phyloP scores from a whole-genome alignment of 2,888 invertebrate genomes.

The Dione vanillae region DNA sequence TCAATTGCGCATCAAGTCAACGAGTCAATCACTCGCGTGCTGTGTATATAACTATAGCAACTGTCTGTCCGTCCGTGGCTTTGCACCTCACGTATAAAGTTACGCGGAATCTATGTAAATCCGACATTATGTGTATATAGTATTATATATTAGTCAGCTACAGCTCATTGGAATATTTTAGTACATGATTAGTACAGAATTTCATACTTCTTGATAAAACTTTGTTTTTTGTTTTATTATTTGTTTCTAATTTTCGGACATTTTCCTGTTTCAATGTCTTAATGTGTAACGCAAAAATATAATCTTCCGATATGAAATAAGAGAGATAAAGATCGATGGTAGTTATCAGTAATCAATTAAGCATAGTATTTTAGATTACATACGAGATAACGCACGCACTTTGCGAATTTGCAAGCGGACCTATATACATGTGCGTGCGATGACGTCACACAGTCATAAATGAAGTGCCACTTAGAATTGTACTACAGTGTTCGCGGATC shows the following conservation, averaged over 20 bases:
- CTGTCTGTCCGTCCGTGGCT: slow-evolving; percentile 21
- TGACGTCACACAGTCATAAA: neutral
- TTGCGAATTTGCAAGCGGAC: neutral
- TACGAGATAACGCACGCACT: neutral
- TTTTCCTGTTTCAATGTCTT: too few relatives aligned
- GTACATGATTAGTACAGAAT: too few relatives aligned
- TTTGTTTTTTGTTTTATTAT: too few relatives aligned
- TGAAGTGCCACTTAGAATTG: neutral
- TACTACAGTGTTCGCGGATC: neutral
- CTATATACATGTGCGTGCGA: neutral
- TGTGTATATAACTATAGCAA: slow-evolving; percentile 3
- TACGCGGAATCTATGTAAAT: slow-evolving; percentile 7
- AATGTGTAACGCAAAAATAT: neutral
- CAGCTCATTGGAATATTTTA: too few relatives aligned
- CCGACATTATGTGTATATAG: neutral
- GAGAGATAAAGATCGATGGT: neutral
- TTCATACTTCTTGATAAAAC: too few relatives aligned
- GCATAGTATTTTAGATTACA: neutral
- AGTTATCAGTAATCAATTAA: slow-evolving; percentile 22
- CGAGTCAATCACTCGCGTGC: neutral
- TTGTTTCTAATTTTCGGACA: too few relatives aligned
- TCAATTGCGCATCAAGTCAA: slow-evolving; percentile 5
- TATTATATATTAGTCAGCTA: neutral
- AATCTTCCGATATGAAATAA: neutral
- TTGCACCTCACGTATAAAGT: slow-evolving; percentile 18